Evolutionary conservation across 2,797 vertebrate genomes (phyloP).

Genomic region (Chanos chanos): DNA sequence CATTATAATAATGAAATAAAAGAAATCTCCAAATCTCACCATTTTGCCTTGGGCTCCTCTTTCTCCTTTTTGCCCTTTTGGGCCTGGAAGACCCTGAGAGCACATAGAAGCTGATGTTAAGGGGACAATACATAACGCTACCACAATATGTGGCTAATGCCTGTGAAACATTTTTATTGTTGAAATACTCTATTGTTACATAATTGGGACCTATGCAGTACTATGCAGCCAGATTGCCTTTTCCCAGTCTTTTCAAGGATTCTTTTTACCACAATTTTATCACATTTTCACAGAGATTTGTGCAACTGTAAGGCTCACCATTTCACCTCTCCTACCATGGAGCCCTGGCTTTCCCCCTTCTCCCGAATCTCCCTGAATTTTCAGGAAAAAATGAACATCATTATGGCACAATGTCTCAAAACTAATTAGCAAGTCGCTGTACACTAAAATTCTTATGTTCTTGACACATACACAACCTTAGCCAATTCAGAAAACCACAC

Average conservation of each 20-base stretch:
- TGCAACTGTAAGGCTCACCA: slow-evolving; percentile 58
- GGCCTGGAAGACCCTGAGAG: slow-evolving; percentile 58
- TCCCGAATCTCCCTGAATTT: slow-evolving; percentile 65
- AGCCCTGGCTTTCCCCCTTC: slow-evolving; percentile 52
- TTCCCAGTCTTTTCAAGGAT: not conserved
- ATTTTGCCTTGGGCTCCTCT: slow-evolving; percentile 51
- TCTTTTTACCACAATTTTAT: not conserved
- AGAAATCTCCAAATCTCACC: slow-evolving; percentile 56
- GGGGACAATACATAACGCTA: too few relatives aligned
- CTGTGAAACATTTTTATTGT: too few relatives aligned
- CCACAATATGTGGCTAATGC: too few relatives aligned
- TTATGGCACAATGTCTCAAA: not conserved
- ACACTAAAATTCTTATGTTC: too few relatives aligned
- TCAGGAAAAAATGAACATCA: slow-evolving; percentile 12
- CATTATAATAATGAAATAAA: too few relatives aligned
- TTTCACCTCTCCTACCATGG: slow-evolving; percentile 57
- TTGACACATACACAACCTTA: too few relatives aligned
- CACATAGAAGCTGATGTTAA: not conserved
- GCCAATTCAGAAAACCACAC: too few relatives aligned
- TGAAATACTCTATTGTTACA: too few relatives aligned
- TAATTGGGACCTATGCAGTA: too few relatives aligned
- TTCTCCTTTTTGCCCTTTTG: slow-evolving; percentile 60
- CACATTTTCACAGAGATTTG: not conserved
- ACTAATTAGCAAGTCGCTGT: too few relatives aligned
- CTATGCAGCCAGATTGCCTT: too few relatives aligned